phyloP scores from a whole-genome alignment of 2,797 vertebrate genomes.

The Tokudaia tokunoshimensis region DNA sequence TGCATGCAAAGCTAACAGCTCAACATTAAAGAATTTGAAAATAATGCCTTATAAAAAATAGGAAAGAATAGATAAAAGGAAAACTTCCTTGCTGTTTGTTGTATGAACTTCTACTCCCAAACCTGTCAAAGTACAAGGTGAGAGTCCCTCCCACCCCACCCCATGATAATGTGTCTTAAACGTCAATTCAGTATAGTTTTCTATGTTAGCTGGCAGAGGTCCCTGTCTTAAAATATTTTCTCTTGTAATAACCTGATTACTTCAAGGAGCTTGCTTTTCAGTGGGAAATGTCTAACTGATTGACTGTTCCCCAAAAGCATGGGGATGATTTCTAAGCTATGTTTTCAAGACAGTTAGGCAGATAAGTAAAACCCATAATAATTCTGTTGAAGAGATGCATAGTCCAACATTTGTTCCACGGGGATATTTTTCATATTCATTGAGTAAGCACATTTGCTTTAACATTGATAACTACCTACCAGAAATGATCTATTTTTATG shows the following conservation, averaged over 20 bases:
- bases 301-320: constrained; percentile 69
- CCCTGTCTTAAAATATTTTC: constrained; percentile 63
- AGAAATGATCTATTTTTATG: constrained; percentile 85
- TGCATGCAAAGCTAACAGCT: neutral
- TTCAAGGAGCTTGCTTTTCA: constrained; percentile 60
- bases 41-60: neutral
- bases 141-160: neutral
- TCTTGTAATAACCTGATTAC: constrained; percentile 70
- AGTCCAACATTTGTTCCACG: constrained; percentile 56
- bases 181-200: constrained; percentile 27
- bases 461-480: constrained; percentile 59
- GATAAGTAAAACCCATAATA: constrained; percentile 68
- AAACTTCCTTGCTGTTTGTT: constrained; percentile 43
- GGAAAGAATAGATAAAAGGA: neutral
- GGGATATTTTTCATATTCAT: constrained; percentile 70
- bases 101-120: constrained; percentile 28
- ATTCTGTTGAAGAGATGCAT: constrained; percentile 38
- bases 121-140: neutral
- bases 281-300: constrained; percentile 51
- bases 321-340: constrained; percentile 33
- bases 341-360: constrained; percentile 64
- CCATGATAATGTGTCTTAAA: neutral
- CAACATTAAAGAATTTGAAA: constrained; percentile 71
- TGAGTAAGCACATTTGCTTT: constrained; percentile 74
- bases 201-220: neutral